These are phyloP conservation scores for Lycopodina hypogea DNA, from an alignment of 37 sponge, comb jelly and placozoan species.

Conservation along the genomic window DNA sequence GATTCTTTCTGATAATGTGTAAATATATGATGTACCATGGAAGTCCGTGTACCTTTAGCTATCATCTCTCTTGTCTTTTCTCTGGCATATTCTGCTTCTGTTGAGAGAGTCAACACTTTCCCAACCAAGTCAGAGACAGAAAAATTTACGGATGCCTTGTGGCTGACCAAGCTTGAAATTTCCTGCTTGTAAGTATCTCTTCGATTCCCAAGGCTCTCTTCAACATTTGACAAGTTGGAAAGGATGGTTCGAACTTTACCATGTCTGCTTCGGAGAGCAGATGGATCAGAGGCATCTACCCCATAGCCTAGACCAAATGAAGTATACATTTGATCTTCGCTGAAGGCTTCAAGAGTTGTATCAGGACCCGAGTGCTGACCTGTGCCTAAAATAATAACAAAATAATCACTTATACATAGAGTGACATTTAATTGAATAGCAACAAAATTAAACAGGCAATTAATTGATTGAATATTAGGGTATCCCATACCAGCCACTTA, in stretches of 20 bases:
- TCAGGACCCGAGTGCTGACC: too few species aligned
- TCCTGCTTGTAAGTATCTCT: neutral
- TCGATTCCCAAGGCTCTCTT: neutral
- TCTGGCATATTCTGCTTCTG: slow-evolving; percentile 15
- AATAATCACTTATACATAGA: too few species aligned
- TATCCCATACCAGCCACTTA: too few species aligned
- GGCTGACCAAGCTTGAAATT: neutral
- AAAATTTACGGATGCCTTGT: neutral
- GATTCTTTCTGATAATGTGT: too few species aligned
- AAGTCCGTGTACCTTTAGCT: neutral
- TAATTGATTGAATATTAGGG: too few species aligned
- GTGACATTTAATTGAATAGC: too few species aligned
- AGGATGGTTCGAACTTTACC: neutral
- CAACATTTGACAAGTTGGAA: neutral
- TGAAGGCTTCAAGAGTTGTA: neutral
- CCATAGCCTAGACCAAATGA: neutral
- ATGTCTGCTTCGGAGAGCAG: neutral
- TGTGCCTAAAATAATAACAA: too few species aligned
- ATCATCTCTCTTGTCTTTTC: neutral
- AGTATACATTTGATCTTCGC: neutral
- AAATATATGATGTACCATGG: too few species aligned
- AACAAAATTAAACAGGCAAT: too few species aligned
- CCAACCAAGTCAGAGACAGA: neutral
- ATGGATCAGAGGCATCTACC: neutral
- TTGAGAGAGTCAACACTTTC: neutral